These are phyloP conservation scores for Xenus cinereus DNA, from an alignment of 2,113 vertebrate genomes.

Conservation along the genomic window DNA sequence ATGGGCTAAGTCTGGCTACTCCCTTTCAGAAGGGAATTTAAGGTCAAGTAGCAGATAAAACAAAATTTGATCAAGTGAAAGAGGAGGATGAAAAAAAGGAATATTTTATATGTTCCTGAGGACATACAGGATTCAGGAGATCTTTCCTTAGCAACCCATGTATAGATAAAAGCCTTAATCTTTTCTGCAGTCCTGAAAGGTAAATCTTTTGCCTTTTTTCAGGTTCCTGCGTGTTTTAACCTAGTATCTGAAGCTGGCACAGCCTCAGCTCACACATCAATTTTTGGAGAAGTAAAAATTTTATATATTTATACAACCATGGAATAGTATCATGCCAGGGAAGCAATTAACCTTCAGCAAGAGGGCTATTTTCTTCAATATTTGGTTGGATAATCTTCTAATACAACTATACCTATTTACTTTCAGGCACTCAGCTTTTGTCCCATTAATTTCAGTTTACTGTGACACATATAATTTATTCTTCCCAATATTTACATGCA, in stretches of 20 bases:
- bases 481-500: neutral
- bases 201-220: neutral
- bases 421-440: neutral
- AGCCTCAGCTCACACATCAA: neutral
- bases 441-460: neutral
- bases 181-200: neutral
- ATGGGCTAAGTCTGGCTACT: neutral
- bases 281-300: neutral
- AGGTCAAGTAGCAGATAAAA: neutral
- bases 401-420: neutral
- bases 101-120: neutral
- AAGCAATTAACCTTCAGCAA: conserved; percentile 5
- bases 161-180: neutral
- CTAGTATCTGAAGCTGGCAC: neutral
- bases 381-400: neutral
- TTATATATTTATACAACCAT: neutral
- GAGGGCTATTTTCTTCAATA: neutral
- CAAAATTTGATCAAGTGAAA: neutral
- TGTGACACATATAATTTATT: conserved; percentile 12
- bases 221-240: neutral
- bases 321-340: neutral
- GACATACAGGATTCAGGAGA: neutral
- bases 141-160: neutral
- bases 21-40: neutral
- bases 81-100: neutral